A percentile compares a stretch with the other conserved stretches of the same genome.
These are phyloP conservation scores for Heliocidaris tuberculata DNA, from an alignment of 35 echinoderm and acorn worm species.

Conservation along the genomic window DNA sequence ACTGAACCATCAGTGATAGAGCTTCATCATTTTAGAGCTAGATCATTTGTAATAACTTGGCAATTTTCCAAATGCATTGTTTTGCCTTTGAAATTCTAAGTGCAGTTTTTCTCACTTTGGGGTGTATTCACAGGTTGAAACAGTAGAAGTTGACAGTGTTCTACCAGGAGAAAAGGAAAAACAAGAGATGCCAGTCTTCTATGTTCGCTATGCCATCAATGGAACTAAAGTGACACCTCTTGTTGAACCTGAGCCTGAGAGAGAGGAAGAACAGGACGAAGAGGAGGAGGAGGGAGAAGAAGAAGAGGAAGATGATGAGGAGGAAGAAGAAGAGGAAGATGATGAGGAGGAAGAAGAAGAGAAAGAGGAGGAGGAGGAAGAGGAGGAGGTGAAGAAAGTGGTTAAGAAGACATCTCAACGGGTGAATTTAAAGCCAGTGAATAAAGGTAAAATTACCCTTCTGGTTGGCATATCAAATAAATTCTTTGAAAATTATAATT, in stretches of 20 bases:
- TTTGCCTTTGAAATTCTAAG: background rate
- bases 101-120: background rate
- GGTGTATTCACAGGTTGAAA: background rate
- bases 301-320: slow-evolving; percentile 15
- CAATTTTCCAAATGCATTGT: no score
- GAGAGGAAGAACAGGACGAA: slow-evolving; percentile 40
- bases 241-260: background rate
- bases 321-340: slow-evolving; percentile 44
- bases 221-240: background rate
- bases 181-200: background rate
- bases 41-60: no score
- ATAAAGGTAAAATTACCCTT: background rate
- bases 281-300: slow-evolving; percentile 45
- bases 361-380: slow-evolving; percentile 12
- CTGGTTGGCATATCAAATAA: background rate
- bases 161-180: background rate
- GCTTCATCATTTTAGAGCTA: no score
- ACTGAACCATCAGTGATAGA: background rate
- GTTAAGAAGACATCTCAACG: background rate
- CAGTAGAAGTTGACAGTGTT: background rate
- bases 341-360: slow-evolving; percentile 17
- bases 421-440: background rate
- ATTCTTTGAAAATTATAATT: background rate
- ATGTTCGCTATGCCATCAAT: background rate
- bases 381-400: background rate